phyloP scores from a whole-genome alignment of 2,888 invertebrate species.

The Eilema caniola region DNA sequence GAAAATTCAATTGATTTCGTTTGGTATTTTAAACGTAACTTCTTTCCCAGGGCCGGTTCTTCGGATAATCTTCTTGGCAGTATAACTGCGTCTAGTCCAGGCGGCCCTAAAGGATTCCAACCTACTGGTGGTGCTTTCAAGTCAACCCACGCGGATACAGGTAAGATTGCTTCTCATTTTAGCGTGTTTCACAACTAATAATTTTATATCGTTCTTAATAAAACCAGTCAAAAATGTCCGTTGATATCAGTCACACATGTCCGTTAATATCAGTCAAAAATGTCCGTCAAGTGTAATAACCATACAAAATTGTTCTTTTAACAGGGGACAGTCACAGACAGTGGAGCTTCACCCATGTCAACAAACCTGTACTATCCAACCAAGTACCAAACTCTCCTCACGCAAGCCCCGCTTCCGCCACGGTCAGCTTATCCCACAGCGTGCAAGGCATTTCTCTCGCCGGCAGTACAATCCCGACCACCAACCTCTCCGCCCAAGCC shows the following conservation, averaged over 20 bases:
- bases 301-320: neutral
- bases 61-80: slow-evolving; percentile 82
- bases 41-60: slow-evolving; percentile 74
- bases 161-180: slow-evolving; percentile 50
- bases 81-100: slow-evolving; percentile 89
- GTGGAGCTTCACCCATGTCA: slow-evolving; percentile 75
- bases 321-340: slow-evolving; percentile 77
- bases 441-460: slow-evolving; percentile 78
- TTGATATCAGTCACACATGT: too few species aligned
- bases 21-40: neutral
- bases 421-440: slow-evolving; percentile 75
- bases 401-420: slow-evolving; percentile 60
- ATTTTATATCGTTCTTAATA: too few species aligned
- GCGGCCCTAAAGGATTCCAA: slow-evolving; percentile 95
- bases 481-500: slow-evolving; percentile 68
- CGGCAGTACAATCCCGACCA: slow-evolving; percentile 47
- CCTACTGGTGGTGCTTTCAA: slow-evolving; percentile 97
- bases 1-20: neutral
- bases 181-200: neutral
- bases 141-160: slow-evolving; percentile 90
- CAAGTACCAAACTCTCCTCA: slow-evolving; percentile 71
- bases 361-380: slow-evolving; percentile 59
- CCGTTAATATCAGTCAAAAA: too few species aligned
- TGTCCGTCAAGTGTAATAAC: neutral
- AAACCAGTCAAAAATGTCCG: too few species aligned